Percentiles rank a stretch among this genome's conserved stretches.
Evolutionary conservation across 2,888 invertebrate genomes (phyloP).

Genomic region (Stenichneumon culpator): DNA sequence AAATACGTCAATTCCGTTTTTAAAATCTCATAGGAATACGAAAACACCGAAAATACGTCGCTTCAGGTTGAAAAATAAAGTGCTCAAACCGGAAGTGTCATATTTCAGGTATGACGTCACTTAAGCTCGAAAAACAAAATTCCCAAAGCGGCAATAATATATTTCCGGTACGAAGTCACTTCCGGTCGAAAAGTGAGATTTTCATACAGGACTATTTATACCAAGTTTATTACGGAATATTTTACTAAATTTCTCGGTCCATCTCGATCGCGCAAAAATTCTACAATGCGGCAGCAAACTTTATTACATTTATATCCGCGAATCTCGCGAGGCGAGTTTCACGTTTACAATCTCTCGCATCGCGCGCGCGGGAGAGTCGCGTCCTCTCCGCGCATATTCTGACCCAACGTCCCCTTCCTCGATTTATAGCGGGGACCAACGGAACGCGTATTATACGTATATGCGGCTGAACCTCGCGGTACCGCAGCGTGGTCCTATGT

Average conservation of each 20-base stretch:
- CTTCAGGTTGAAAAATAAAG: no score
- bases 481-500: constrained; percentile 16
- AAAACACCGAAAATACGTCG: no score
- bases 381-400: constrained; percentile 70
- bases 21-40: no score
- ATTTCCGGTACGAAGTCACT: no score
- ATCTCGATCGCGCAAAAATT: constrained; percentile 7
- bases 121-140: no score
- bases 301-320: constrained; percentile 54
- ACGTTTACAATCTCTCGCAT: constrained; percentile 60
- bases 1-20: no score
- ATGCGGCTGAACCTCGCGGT: constrained; percentile 22
- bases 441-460: constrained; percentile 59
- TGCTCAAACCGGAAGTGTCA: no score
- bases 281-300: constrained; percentile 28
- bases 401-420: constrained; percentile 71
- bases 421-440: constrained; percentile 71
- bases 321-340: constrained; percentile 51
- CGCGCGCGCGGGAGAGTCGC: constrained; percentile 45
- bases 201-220: background rate
- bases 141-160: no score
- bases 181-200: no score
- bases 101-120: no score
- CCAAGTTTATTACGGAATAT: background rate
- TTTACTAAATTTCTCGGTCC: background rate